Conservation (phyloP, 2,888 invertebrate species). For the Metacarcinus magister region DNA sequence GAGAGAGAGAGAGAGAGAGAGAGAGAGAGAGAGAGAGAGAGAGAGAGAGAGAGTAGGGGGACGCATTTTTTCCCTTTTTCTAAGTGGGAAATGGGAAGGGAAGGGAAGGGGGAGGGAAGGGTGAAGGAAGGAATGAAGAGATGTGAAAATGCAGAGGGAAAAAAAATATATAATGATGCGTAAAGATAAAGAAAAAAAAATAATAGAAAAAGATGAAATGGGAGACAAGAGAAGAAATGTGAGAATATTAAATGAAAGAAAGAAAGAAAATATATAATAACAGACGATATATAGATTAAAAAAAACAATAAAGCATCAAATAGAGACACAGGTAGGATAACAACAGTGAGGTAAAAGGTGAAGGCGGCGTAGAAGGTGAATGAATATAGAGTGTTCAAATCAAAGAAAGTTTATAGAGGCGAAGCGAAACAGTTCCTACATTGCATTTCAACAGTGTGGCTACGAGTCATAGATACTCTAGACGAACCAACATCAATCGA, state of each 20-base stretch:
- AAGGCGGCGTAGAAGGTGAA: not conserved
- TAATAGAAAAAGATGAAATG: not conserved
- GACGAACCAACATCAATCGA: not conserved
- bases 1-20: not conserved
- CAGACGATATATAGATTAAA: not conserved
- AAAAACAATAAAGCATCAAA: not conserved
- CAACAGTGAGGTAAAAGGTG: not conserved
- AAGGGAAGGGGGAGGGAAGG: not conserved
- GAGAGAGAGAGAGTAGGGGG: too few relatives aligned
- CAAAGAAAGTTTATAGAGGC: not conserved
- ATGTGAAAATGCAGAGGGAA: too few relatives aligned
- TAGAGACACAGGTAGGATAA: not conserved
- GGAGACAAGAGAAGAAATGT: not conserved
- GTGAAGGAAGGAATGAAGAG: not conserved
- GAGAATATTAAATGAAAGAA: not conserved
- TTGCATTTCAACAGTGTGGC: not conserved
- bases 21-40: too few relatives aligned
- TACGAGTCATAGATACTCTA: not conserved
- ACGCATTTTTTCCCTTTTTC: not conserved
- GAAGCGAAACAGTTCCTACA: not conserved
- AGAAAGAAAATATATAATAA: too few relatives aligned
- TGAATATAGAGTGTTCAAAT: not conserved
- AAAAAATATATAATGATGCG: too few relatives aligned
- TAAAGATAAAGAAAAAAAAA: not conserved
- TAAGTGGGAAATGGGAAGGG: not conserved